A percentile compares a stretch with the other conserved stretches of the same genome.
Evolutionary conservation across 2,113 vertebrate species (phyloP).

Genomic region (Ailuropoda melanoleuca): DNA sequence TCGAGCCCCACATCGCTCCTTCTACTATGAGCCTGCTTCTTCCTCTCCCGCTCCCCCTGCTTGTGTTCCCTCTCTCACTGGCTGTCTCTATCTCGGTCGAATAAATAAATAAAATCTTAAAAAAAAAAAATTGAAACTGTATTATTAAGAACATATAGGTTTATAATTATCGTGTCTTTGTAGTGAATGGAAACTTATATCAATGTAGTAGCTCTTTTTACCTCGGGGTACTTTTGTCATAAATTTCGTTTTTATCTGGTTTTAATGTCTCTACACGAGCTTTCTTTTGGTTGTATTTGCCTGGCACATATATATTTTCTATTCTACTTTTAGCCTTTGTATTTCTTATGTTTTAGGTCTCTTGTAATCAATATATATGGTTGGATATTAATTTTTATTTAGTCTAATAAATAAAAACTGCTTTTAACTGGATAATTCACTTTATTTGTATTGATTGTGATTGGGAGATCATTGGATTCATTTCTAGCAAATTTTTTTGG

Average conservation of each 20-base stretch:
- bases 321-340: background rate
- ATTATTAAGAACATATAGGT: background rate
- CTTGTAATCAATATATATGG: background rate
- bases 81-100: no score
- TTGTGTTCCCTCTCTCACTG: no score
- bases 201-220: background rate
- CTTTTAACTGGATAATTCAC: background rate
- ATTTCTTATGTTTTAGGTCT: background rate
- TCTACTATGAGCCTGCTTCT: no score
- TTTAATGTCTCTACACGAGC: background rate
- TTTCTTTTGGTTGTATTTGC: background rate
- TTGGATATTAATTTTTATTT: slow-evolving; percentile 13
- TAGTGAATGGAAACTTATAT: background rate
- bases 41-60: no score
- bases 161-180: background rate
- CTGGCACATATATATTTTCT: background rate
- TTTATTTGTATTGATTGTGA: background rate
- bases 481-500: background rate
- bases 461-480: background rate
- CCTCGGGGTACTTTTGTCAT: background rate
- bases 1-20: no score
- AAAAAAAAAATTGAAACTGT: background rate
- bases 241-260: background rate
- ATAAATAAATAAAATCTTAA: no score
- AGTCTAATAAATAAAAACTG: background rate